Conservation (phyloP, 1,140 invertebrate species). For the Atopsyche davidsoni region DNA sequence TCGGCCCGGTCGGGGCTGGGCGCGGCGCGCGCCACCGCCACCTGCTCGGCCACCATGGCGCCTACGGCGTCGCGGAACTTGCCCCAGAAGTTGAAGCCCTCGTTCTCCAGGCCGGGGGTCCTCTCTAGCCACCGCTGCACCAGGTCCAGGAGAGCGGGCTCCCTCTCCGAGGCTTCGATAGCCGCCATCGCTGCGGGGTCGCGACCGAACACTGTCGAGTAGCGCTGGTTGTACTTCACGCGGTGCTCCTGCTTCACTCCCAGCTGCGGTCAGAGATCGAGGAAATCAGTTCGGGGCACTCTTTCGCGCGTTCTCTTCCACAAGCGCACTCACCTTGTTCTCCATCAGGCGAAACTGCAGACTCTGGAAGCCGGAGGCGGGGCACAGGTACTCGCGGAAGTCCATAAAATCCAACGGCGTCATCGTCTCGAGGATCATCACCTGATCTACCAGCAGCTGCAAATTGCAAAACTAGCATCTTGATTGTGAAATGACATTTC, state of each 20-base stretch:
- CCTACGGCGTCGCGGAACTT: slow-evolving; percentile 79
- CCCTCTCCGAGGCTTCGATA: slow-evolving; percentile 71
- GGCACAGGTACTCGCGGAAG: slow-evolving; percentile 83
- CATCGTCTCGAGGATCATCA: slow-evolving; percentile 97
- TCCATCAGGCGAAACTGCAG: slow-evolving; percentile 93
- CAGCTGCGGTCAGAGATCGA: too few species aligned
- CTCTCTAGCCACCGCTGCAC: slow-evolving; percentile 91
- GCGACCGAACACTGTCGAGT: slow-evolving; percentile 78
- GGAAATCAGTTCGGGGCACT: too few species aligned
- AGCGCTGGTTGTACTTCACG: slow-evolving; percentile 90
- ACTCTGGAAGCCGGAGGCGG: slow-evolving; percentile 97
- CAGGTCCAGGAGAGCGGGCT: slow-evolving; percentile 77
- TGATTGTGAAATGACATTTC: neutral
- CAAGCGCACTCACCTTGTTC: slow-evolving; percentile 66
- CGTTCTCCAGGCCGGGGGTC: slow-evolving; percentile 80
- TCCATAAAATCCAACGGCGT: slow-evolving; percentile 96
- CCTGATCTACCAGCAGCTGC: slow-evolving; percentile 92
- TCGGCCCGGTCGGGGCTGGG: slow-evolving; percentile 47
- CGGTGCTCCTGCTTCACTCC: slow-evolving; percentile 84
- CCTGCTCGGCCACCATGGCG: slow-evolving; percentile 64
- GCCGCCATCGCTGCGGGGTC: slow-evolving; percentile 64
- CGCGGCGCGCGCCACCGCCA: slow-evolving; percentile 56
- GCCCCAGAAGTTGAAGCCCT: slow-evolving; percentile 90
- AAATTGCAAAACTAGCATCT: slow-evolving; percentile 22
- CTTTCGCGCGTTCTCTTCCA: neutral